Percentiles rank a stretch among this genome's conserved stretches.
Conservation (phyloP, 2,888 invertebrate genomes). For the Dicycla oo region DNA sequence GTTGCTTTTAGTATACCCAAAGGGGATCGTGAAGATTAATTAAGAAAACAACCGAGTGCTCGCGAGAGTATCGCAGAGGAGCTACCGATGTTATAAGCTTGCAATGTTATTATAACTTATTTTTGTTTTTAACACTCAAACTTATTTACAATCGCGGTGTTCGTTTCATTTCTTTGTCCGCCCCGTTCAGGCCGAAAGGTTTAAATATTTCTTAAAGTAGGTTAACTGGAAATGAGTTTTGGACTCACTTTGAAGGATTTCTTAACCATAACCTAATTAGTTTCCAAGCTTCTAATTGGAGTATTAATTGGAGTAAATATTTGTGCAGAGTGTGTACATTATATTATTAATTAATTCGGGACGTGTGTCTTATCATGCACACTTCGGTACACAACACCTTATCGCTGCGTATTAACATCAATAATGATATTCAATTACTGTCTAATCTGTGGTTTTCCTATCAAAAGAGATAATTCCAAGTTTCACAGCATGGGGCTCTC, state of each 20-base stretch:
- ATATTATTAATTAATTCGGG: conserved; percentile 44
- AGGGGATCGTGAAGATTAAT: conserved; percentile 56
- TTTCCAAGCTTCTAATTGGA: conserved; percentile 46
- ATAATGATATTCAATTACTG: conserved; percentile 13
- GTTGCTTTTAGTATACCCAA: conserved; percentile 59
- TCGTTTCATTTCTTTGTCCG: conserved; percentile 53
- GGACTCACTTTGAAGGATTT: conserved; percentile 29
- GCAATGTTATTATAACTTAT: conserved; percentile 60
- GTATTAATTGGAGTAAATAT: conserved; percentile 42
- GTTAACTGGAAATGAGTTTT: conserved; percentile 46
- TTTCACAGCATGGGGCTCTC: background rate
- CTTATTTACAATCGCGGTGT: conserved; percentile 56
- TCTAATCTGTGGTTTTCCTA: background rate
- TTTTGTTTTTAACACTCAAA: conserved; percentile 56
- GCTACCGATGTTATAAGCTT: conserved; percentile 55
- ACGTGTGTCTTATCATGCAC: conserved; percentile 38
- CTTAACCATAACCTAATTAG: conserved; percentile 26
- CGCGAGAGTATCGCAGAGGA: conserved; percentile 39
- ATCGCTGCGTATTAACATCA: conserved; percentile 29
- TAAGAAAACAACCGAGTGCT: conserved; percentile 60
- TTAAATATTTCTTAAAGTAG: conserved; percentile 53
- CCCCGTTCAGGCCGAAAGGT: conserved; percentile 39
- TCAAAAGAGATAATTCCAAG: background rate
- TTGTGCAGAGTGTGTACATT: conserved; percentile 16
- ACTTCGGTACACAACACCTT: conserved; percentile 25